Conservation (phyloP, 1,140 invertebrate genomes). For the Oryzaephilus surinamensis region DNA sequence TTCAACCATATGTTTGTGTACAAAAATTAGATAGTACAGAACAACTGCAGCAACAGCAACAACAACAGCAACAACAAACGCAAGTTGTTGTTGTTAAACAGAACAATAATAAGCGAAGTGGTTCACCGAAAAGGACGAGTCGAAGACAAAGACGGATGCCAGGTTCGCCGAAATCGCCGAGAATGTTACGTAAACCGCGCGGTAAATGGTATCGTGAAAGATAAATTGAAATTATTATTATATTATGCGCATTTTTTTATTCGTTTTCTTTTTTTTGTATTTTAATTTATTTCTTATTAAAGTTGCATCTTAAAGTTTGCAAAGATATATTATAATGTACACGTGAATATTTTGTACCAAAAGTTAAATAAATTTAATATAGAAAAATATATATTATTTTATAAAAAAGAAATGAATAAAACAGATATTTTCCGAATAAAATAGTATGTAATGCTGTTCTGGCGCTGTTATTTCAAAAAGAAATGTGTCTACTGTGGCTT, state of each 20-base stretch:
- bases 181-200: slow-evolving; percentile 28
- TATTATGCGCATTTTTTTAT: too few species aligned
- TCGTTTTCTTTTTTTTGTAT: slow-evolving; percentile 18
- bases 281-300: slow-evolving; percentile 13
- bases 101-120: too few species aligned
- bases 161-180: slow-evolving; percentile 28
- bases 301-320: too few species aligned
- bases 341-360: slow-evolving; percentile 26
- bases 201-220: slow-evolving; percentile 34
- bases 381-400: too few species aligned
- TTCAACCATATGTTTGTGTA: slow-evolving; percentile 30
- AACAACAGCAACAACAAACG: not conserved
- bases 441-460: too few species aligned
- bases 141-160: slow-evolving; percentile 21
- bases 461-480: too few species aligned
- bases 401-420: too few species aligned
- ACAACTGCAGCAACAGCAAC: not conserved
- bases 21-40: slow-evolving; percentile 26
- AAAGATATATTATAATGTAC: too few species aligned
- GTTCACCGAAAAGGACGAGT: slow-evolving; percentile 19
- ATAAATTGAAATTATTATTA: slow-evolving; percentile 17
- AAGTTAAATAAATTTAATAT: too few species aligned
- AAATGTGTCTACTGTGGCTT: too few species aligned
- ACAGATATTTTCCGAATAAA: too few species aligned
- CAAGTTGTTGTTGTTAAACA: not conserved